phyloP scores from a whole-genome alignment of 2,888 invertebrate genomes.

The Synergus laeviventris region DNA sequence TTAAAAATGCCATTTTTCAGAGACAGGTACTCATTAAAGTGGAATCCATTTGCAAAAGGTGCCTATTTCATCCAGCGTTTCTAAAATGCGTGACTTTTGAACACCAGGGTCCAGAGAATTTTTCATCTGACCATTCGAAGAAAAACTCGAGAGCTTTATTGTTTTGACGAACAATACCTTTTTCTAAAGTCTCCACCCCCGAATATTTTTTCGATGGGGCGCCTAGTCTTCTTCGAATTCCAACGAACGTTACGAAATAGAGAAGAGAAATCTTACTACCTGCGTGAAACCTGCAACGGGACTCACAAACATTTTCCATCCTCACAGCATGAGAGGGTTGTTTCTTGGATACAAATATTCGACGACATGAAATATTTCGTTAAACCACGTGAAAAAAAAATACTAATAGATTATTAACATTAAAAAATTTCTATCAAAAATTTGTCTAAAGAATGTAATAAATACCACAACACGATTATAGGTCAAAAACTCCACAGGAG shows the following conservation, averaged over 20 bases:
- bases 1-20: too few relatives aligned
- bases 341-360: not conserved
- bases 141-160: not conserved
- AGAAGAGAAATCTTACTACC: slow-evolving; percentile 10
- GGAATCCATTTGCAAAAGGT: not conserved
- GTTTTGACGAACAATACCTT: slow-evolving; percentile 12
- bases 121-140: not conserved
- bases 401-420: too few relatives aligned
- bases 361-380: too few relatives aligned
- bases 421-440: too few relatives aligned
- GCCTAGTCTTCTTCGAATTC: not conserved
- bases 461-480: too few relatives aligned
- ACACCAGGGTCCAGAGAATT: not conserved
- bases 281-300: not conserved
- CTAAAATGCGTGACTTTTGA: not conserved
- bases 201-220: slow-evolving; percentile 9
- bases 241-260: not conserved
- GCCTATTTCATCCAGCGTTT: not conserved
- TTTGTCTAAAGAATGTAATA: too few relatives aligned
- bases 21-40: not conserved
- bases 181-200: not conserved
- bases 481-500: too few relatives aligned
- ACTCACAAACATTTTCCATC: not conserved
- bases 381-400: too few relatives aligned
- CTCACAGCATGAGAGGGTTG: not conserved